Percentiles rank a stretch among this genome's conserved stretches.
These are phyloP conservation scores for Synergus japonicus DNA, from an alignment of 2,888 invertebrate genomes.

Conservation along the genomic window DNA sequence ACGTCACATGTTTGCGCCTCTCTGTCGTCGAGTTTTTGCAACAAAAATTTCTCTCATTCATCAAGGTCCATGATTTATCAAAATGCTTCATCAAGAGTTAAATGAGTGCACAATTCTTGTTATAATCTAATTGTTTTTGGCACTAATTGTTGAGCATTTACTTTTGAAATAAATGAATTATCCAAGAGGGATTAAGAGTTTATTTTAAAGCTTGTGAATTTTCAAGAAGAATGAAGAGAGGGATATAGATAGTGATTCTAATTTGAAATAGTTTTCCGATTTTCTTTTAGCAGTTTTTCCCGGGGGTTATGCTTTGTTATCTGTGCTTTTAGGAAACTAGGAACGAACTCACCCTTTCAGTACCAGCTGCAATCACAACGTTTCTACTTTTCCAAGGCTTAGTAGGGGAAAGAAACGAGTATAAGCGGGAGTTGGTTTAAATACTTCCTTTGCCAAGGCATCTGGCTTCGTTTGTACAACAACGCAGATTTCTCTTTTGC, in stretches of 20 bases:
- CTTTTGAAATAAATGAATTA: too few species aligned
- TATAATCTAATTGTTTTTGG: too few species aligned
- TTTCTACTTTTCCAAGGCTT: slow-evolving; percentile 5
- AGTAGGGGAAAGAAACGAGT: neutral
- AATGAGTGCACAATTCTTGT: neutral
- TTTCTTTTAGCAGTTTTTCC: slow-evolving; percentile 6
- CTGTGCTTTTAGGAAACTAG: slow-evolving; percentile 15
- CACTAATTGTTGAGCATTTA: too few species aligned
- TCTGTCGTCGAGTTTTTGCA: slow-evolving; percentile 8
- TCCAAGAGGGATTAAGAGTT: neutral
- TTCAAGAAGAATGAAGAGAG: neutral
- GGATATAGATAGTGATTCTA: neutral
- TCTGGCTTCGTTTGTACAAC: slow-evolving; percentile 53
- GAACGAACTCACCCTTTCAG: slow-evolving; percentile 29
- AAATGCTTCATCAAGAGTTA: neutral
- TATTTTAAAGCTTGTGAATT: neutral
- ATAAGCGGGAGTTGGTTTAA: slow-evolving; percentile 48
- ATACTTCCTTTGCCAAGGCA: slow-evolving; percentile 53
- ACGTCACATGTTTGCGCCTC: neutral
- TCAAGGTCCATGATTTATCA: slow-evolving; percentile 17
- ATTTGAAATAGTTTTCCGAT: neutral
- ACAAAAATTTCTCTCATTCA: neutral
- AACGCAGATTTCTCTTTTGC: slow-evolving; percentile 57
- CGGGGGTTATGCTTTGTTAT: slow-evolving; percentile 18
- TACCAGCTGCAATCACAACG: slow-evolving; percentile 23